phyloP scores from a whole-genome alignment of 1,140 invertebrate species.

The Hycleus phaleratus region DNA sequence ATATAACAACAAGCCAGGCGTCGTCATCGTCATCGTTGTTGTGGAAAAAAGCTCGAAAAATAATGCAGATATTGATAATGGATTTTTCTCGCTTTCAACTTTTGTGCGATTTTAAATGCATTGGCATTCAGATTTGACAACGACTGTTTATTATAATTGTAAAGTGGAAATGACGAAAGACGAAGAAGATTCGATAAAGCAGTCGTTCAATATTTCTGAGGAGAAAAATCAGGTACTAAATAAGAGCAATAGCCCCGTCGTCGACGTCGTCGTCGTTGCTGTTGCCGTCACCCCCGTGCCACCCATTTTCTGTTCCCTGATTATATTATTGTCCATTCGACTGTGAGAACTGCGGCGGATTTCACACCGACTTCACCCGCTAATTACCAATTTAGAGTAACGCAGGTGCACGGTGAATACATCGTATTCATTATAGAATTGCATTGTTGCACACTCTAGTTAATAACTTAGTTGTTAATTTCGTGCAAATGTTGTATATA shows the following conservation, averaged over 20 bases:
- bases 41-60: conserved; percentile 30
- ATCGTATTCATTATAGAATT: conserved; percentile 32
- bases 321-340: conserved; percentile 37
- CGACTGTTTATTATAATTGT: conserved; percentile 22
- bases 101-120: conserved; percentile 28
- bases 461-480: conserved; percentile 31
- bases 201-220: too few species aligned
- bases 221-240: too few species aligned
- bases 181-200: too few species aligned
- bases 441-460: conserved; percentile 33
- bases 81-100: conserved; percentile 32
- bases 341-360: conserved; percentile 37
- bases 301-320: conserved; percentile 12
- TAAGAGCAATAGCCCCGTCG: too few species aligned
- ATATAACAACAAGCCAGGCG: conserved; percentile 26
- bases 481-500: conserved; percentile 3
- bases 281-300: conserved; percentile 1
- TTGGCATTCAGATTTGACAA: conserved; percentile 28
- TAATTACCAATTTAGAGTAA: conserved; percentile 40
- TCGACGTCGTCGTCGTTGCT: too few species aligned
- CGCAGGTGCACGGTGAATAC: conserved; percentile 35
- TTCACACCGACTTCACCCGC: conserved; percentile 40
- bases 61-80: conserved; percentile 39
- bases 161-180: too few species aligned
- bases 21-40: conserved; percentile 1